Percentiles rank a stretch among this genome's conserved stretches.
phyloP scores from a whole-genome alignment of 2,797 vertebrate species.

The Cirrhinus molitorella region DNA sequence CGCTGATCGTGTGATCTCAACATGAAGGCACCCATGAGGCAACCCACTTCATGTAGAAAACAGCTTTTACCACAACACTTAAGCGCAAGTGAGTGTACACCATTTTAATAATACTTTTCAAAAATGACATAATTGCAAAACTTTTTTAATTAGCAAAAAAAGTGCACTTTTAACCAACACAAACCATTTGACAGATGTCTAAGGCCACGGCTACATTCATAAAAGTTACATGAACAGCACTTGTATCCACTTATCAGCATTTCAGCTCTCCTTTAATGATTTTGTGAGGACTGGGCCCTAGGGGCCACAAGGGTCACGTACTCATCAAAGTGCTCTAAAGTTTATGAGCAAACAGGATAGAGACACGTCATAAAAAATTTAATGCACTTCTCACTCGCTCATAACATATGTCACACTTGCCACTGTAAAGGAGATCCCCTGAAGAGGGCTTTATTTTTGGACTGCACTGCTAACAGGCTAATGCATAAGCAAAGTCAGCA shows the following conservation, averaged over 20 bases:
- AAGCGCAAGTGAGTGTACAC: neutral
- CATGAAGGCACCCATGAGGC: neutral
- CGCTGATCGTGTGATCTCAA: neutral
- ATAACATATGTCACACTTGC: neutral
- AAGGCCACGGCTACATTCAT: neutral
- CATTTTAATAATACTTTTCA: neutral
- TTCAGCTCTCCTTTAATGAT: neutral
- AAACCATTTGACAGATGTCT: neutral
- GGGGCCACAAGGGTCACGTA: slow-evolving; percentile 28
- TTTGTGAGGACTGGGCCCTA: neutral
- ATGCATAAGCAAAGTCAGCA: slow-evolving; percentile 47
- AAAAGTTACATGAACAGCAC: neutral
- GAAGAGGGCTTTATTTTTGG: neutral
- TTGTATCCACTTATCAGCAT: neutral
- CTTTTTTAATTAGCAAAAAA: neutral
- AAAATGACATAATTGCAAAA: neutral
- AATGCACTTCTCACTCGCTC: neutral
- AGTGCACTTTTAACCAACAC: neutral
- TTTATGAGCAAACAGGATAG: neutral
- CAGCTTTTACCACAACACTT: neutral
- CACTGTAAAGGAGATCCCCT: neutral
- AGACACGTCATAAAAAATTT: neutral
- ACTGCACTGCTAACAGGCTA: slow-evolving; percentile 39
- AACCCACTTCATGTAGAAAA: neutral
- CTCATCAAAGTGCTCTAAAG: slow-evolving; percentile 27